Conservation (phyloP, 2,888 invertebrate species). For the Tanypteryx hageni region DNA sequence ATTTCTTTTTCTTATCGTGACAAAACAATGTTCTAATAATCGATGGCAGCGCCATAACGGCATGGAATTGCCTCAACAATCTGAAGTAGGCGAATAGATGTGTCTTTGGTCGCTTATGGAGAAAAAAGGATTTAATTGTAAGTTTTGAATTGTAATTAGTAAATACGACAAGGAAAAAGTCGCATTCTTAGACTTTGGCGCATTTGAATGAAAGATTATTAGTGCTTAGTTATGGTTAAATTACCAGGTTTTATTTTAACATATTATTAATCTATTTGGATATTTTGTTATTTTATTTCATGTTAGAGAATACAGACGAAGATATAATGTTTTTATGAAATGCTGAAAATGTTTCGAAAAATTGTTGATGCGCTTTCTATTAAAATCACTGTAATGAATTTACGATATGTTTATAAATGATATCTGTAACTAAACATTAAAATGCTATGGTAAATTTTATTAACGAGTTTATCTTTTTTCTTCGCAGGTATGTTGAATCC, state of each 20-base stretch:
- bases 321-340: neutral
- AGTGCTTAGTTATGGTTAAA: neutral
- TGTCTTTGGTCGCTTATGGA: too few relatives aligned
- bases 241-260: neutral
- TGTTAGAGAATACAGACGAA: neutral
- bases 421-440: neutral
- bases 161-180: too few relatives aligned
- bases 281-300: neutral
- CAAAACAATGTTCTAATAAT: too few relatives aligned
- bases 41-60: too few relatives aligned
- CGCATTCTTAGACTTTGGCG: too few relatives aligned
- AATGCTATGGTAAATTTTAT: neutral
- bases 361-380: neutral
- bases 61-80: too few relatives aligned
- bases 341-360: neutral
- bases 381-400: neutral
- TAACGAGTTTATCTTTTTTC: neutral
- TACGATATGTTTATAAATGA: neutral
- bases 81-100: too few relatives aligned
- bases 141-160: too few relatives aligned
- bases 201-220: neutral
- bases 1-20: too few relatives aligned
- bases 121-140: too few relatives aligned
- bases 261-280: neutral
- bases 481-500: slow-evolving; percentile 1